Conservation (phyloP, 2,113 vertebrate species). For the Paramormyrops kingsleyae region DNA sequence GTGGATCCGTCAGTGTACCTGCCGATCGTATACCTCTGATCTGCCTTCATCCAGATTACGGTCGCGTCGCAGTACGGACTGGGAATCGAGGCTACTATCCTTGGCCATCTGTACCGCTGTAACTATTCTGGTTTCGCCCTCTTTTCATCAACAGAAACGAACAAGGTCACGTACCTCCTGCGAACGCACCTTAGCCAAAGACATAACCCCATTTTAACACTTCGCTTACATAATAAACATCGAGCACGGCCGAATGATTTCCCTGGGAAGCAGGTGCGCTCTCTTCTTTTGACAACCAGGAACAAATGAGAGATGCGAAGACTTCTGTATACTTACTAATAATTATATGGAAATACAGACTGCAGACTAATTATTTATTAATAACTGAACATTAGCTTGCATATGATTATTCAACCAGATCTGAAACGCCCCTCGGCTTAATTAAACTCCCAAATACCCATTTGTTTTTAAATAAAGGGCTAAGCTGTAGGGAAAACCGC, state of each 20-base stretch:
- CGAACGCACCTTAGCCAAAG: background rate
- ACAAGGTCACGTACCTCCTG: constrained; percentile 20
- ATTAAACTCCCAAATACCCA: background rate
- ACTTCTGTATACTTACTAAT: background rate
- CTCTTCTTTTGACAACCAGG: background rate
- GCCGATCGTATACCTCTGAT: background rate
- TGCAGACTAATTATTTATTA: background rate
- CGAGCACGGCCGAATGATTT: background rate
- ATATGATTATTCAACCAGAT: background rate
- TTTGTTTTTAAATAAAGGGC: background rate
- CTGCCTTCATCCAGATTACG: background rate
- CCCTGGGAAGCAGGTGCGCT: background rate
- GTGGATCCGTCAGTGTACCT: background rate
- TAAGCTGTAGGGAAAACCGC: background rate
- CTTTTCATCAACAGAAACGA: constrained; percentile 8
- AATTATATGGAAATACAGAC: background rate
- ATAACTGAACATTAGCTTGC: background rate
- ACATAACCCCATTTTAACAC: background rate
- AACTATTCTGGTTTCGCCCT: constrained; percentile 5
- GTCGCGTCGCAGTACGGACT: background rate
- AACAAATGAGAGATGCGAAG: background rate
- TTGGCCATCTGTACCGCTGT: background rate
- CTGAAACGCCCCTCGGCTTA: background rate
- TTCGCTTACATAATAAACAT: constrained; percentile 12
- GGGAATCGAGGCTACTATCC: background rate